These are phyloP conservation scores for Perdita meconis DNA, from an alignment of 2,888 invertebrate genomes.

Conservation along the genomic window DNA sequence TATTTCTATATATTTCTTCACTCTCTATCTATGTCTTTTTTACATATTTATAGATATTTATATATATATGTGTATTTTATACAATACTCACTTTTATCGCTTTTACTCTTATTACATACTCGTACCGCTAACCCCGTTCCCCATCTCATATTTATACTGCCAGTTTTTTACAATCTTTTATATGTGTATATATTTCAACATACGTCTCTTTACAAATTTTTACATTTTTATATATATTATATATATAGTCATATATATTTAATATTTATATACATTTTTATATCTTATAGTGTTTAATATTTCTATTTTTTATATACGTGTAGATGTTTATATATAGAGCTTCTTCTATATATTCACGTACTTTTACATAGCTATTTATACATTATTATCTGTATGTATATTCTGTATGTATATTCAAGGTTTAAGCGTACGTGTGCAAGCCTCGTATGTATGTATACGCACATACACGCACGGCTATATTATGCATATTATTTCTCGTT, in stretches of 20 bases:
- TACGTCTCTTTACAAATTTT: constrained; percentile 69
- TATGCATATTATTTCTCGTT: constrained; percentile 55
- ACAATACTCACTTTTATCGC: constrained; percentile 61
- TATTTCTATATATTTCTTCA: constrained; percentile 57
- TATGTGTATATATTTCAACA: constrained; percentile 45
- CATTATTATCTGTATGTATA: constrained; percentile 52
- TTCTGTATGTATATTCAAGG: too few relatives aligned
- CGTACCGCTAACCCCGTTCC: constrained; percentile 55
- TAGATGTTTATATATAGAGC: constrained; percentile 66
- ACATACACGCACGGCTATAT: constrained; percentile 68
- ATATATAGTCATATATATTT: constrained; percentile 63
- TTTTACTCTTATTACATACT: constrained; percentile 70
- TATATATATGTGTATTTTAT: constrained; percentile 60
- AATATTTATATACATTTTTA: constrained; percentile 43
- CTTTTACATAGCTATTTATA: constrained; percentile 59
- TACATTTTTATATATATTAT: constrained; percentile 68
- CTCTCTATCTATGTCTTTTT: constrained; percentile 56
- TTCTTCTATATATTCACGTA: constrained; percentile 61
- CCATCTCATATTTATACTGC: constrained; percentile 53
- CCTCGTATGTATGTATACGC: constrained; percentile 68
- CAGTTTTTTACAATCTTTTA: constrained; percentile 64
- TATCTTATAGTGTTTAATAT: constrained; percentile 65
- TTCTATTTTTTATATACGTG: constrained; percentile 64
- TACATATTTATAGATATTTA: constrained; percentile 60
- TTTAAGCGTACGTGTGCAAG: constrained; percentile 54